Evolutionary conservation across 2,113 vertebrate genomes (phyloP).

Genomic region (Scatophagus argus): DNA sequence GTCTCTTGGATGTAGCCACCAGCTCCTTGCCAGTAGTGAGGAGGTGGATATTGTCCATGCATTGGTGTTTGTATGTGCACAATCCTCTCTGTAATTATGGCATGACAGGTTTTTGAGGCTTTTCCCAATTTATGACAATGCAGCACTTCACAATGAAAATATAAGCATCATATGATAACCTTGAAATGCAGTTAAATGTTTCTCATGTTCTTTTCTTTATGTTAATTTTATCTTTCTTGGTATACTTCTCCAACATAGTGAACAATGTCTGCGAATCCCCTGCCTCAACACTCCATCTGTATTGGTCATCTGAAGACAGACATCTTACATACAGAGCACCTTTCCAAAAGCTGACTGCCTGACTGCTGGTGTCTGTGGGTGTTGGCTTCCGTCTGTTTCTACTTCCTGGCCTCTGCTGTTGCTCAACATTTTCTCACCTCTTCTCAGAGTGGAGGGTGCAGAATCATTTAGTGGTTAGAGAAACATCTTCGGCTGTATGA

Average conservation of each 20-base stretch:
- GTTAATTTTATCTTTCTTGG: neutral
- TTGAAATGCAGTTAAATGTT: neutral
- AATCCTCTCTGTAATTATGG: neutral
- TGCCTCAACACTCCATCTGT: conserved; percentile 4
- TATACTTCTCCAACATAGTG: neutral
- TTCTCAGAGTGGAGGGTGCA: neutral
- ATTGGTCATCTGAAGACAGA: conserved; percentile 17
- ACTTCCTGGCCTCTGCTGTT: conserved; percentile 40
- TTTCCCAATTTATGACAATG: neutral
- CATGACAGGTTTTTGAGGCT: neutral
- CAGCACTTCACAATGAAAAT: neutral
- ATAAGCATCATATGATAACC: neutral
- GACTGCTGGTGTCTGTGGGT: conserved; percentile 14
- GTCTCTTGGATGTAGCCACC: conserved; percentile 13
- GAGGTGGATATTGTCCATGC: conserved; percentile 21
- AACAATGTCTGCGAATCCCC: conserved; percentile 46
- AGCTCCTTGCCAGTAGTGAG: conserved; percentile 1
- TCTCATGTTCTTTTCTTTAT: neutral
- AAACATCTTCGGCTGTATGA: neutral
- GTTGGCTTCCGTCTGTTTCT: neutral
- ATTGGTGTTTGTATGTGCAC: conserved; percentile 8
- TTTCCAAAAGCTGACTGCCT: conserved; percentile 24
- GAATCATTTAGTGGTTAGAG: neutral
- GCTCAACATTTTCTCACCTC: conserved; percentile 16
- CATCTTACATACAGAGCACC: conserved; percentile 30